A percentile compares a stretch with the other conserved stretches of the same genome.
These are phyloP conservation scores for Phrynosoma blainvillii DNA, from an alignment of 2,113 vertebrate genomes.

Conservation along the genomic window DNA sequence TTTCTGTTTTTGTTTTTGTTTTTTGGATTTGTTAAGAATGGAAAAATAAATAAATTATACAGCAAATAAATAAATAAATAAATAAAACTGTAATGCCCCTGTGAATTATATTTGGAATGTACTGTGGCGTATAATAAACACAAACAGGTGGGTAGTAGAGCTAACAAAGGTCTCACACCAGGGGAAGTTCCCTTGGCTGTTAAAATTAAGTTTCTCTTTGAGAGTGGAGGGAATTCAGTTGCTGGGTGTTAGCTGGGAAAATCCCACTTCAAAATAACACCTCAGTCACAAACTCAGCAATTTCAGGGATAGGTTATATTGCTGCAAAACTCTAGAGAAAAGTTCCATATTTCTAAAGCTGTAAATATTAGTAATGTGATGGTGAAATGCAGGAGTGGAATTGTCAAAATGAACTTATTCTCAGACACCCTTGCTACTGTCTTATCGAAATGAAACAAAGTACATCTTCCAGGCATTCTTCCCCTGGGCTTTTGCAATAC, in stretches of 20 bases:
- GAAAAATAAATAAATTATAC: no score
- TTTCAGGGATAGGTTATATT: no score
- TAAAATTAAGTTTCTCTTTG: slow-evolving; percentile 47
- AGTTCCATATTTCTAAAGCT: no score
- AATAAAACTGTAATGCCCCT: no score
- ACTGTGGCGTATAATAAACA: slow-evolving; percentile 22
- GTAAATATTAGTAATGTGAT: no score
- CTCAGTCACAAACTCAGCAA: no score
- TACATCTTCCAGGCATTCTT: background rate
- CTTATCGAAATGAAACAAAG: slow-evolving; percentile 15
- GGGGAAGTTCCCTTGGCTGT: slow-evolving; percentile 31
- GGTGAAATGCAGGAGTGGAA: slow-evolving; percentile 2
- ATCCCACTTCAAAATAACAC: background rate
- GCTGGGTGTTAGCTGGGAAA: background rate
- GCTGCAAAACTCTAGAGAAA: no score
- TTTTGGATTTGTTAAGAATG: no score
- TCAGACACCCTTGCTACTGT: background rate
- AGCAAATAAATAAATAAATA: no score
- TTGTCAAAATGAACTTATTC: background rate
- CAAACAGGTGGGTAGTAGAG: background rate
- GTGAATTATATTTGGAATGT: slow-evolving; percentile 33
- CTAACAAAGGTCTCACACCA: background rate
- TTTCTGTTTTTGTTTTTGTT: no score
- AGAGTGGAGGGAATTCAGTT: background rate
- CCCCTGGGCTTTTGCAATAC: background rate